These are phyloP conservation scores for Pseudococcus jackbeardsleyi DNA, from an alignment of 2,888 invertebrate genomes.

Conservation along the genomic window DNA sequence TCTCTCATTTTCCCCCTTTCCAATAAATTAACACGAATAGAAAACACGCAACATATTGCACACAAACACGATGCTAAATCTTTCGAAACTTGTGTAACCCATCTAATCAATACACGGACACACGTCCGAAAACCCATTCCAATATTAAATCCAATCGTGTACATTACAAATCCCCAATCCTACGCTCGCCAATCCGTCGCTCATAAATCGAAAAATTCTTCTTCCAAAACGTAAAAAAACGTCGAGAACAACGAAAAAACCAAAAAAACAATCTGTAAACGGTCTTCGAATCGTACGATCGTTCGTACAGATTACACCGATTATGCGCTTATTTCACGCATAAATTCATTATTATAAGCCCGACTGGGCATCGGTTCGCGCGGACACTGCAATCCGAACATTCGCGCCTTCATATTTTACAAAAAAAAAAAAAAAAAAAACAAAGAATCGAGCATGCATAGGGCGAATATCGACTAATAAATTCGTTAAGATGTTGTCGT, in stretches of 20 bases:
- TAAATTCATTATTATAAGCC: constrained; percentile 15
- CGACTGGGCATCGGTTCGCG: not conserved
- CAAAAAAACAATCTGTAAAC: not conserved
- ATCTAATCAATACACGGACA: too few species aligned
- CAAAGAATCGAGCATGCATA: not conserved
- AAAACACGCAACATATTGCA: too few species aligned
- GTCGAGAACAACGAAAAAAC: not conserved
- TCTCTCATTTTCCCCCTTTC: too few species aligned
- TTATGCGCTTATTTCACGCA: constrained; percentile 38
- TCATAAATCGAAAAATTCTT: constrained; percentile 15
- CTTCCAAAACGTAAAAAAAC: not conserved
- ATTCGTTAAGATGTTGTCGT: not conserved
- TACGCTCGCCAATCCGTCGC: not conserved
- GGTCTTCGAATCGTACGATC: not conserved
- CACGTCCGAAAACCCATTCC: too few species aligned
- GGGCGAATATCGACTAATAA: not conserved
- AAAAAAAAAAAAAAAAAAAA: not conserved
- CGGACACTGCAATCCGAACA: not conserved
- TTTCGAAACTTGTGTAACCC: too few species aligned
- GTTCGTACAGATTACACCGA: not conserved
- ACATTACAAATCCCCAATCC: not conserved
- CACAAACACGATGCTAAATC: too few species aligned
- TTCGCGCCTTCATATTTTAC: not conserved
- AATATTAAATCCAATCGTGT: too few species aligned
- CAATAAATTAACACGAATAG: too few species aligned